Percentiles rank a stretch among this genome's conserved stretches.
Evolutionary conservation across 2,888 invertebrate genomes (phyloP).

Genomic region (Gisinianus flammeolus): DNA sequence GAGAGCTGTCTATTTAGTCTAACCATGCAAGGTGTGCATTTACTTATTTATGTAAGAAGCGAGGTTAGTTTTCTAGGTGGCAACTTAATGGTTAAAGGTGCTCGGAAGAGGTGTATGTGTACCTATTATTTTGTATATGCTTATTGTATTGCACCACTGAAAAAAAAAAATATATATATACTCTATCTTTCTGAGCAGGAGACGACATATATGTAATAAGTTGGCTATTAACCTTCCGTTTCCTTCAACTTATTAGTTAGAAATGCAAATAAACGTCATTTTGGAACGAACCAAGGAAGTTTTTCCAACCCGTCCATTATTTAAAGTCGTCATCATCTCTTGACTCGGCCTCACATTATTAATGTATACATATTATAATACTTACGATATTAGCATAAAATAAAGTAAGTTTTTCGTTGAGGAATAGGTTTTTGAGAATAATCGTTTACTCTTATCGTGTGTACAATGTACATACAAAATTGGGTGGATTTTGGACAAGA

Average conservation of each 20-base stretch:
- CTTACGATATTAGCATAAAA: not conserved
- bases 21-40: conserved; percentile 37
- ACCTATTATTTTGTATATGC: conserved; percentile 9
- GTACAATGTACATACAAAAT: not conserved
- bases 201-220: not conserved
- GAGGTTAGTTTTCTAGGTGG: conserved; percentile 21
- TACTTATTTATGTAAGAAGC: conserved; percentile 28
- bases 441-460: too few species aligned
- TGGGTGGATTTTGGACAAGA: not conserved
- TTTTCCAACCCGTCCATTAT: conserved; percentile 18
- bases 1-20: conserved; percentile 18
- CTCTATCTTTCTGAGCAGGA: not conserved
- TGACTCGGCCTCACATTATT: conserved; percentile 1
- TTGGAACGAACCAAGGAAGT: conserved; percentile 21
- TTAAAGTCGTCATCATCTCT: conserved; percentile 28
- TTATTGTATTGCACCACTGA: conserved; percentile 9
- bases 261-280: conserved; percentile 33
- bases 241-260: conserved; percentile 25
- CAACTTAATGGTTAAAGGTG: conserved; percentile 1
- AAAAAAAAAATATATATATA: not conserved
- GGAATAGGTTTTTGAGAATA: too few species aligned
- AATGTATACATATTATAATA: not conserved
- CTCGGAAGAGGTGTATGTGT: not conserved
- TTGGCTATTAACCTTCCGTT: conserved; percentile 27
- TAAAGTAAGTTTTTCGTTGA: not conserved